Conservation (phyloP, 2,888 invertebrate genomes). For the Slavum lentiscoides region DNA sequence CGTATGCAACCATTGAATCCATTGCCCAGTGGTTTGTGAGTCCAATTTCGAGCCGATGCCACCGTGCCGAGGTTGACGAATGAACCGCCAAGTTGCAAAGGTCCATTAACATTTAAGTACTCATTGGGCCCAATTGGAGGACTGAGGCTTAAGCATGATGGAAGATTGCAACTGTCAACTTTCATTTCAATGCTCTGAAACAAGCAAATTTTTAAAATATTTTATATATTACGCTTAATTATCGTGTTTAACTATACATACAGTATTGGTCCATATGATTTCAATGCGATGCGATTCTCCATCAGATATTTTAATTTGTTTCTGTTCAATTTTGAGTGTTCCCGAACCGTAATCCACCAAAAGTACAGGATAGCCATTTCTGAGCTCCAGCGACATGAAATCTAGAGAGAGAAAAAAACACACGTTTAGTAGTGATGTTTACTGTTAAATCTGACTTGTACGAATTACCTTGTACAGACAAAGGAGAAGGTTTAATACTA, state of each 20-base stretch:
- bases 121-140: conserved; percentile 73
- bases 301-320: conserved; percentile 75
- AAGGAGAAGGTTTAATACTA: conserved; percentile 62
- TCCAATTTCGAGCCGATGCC: conserved; percentile 70
- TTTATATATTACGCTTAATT: not conserved
- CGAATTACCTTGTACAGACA: conserved; percentile 68
- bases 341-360: conserved; percentile 88
- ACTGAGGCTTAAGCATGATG: conserved; percentile 72
- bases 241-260: conserved; percentile 56
- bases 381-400: conserved; percentile 86
- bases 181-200: conserved; percentile 71
- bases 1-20: conserved; percentile 88
- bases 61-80: conserved; percentile 69
- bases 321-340: conserved; percentile 71
- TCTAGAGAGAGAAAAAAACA: conserved; percentile 63
- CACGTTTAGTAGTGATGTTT: not conserved
- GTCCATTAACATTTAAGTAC: conserved; percentile 79
- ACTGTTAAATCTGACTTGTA: not conserved
- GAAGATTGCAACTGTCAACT: conserved; percentile 74
- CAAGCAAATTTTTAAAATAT: not conserved
- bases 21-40: conserved; percentile 69
- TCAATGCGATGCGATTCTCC: conserved; percentile 87
- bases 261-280: conserved; percentile 67
- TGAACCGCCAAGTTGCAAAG: conserved; percentile 83
- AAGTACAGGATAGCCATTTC: conserved; percentile 79